Evolutionary conservation across 1,140 invertebrate species (phyloP).

Genomic region (Agrilus planipennis): DNA sequence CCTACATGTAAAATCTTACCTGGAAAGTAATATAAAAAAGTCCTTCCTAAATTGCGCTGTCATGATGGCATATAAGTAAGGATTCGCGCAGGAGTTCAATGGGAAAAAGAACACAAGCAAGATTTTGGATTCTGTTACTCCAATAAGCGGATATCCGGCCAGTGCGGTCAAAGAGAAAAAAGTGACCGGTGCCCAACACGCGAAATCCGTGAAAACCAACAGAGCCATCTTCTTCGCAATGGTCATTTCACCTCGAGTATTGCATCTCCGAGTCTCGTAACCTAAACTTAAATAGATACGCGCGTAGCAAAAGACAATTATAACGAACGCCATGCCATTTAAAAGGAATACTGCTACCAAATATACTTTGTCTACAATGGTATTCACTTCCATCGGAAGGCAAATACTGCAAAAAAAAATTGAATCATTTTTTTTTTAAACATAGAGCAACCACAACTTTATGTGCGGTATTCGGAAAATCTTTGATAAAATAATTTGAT

Average conservation of each 20-base stretch:
- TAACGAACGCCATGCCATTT: slow-evolving; percentile 61
- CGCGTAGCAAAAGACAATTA: slow-evolving; percentile 69
- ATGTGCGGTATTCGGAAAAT: background rate
- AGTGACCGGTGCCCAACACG: slow-evolving; percentile 74
- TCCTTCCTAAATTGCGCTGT: slow-evolving; percentile 79
- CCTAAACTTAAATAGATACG: slow-evolving; percentile 70
- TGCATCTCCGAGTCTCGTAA: slow-evolving; percentile 45
- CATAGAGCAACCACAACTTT: background rate
- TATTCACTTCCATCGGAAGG: slow-evolving; percentile 55
- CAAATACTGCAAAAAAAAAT: slow-evolving; percentile 47
- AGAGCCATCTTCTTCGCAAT: slow-evolving; percentile 82
- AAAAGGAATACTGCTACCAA: slow-evolving; percentile 57
- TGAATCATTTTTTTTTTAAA: background rate
- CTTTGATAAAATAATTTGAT: background rate
- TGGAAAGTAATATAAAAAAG: slow-evolving; percentile 53
- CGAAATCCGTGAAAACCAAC: slow-evolving; percentile 76
- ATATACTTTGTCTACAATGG: slow-evolving; percentile 52
- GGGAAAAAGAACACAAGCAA: slow-evolving; percentile 85
- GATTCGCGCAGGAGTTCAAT: slow-evolving; percentile 85
- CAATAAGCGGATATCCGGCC: slow-evolving; percentile 66
- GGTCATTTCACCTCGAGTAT: slow-evolving; percentile 53
- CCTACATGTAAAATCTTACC: too few species aligned
- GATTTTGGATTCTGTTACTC: slow-evolving; percentile 78
- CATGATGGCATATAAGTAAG: slow-evolving; percentile 80
- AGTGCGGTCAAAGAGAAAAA: slow-evolving; percentile 75